Percentiles rank a stretch among this genome's conserved stretches.
phyloP scores from a whole-genome alignment of 2,113 vertebrate genomes.

The Camarhynchus parvulus region DNA sequence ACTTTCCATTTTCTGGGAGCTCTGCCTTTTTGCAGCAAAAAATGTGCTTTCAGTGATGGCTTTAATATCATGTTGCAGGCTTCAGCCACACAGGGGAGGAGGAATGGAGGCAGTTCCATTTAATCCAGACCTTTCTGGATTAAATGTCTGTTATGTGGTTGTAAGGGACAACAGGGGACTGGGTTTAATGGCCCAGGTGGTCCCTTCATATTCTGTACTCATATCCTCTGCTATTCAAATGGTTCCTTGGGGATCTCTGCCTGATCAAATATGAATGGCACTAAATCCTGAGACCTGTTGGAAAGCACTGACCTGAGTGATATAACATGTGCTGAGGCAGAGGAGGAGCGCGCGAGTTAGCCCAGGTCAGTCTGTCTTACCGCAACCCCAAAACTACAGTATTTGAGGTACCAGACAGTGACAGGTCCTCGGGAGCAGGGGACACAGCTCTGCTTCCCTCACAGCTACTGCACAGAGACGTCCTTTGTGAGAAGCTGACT shows the following conservation, averaged over 20 bases:
- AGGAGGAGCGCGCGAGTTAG: neutral
- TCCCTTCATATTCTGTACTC: constrained; percentile 41
- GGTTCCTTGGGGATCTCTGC: constrained; percentile 24
- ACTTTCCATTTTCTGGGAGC: constrained; percentile 48
- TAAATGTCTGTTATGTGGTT: constrained; percentile 51
- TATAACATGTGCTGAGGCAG: neutral
- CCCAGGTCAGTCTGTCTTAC: neutral
- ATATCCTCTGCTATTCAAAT: constrained; percentile 43
- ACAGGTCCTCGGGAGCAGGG: neutral
- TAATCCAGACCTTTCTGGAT: constrained; percentile 38
- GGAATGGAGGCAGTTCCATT: neutral
- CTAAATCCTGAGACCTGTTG: constrained; percentile 37
- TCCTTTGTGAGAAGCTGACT: neutral
- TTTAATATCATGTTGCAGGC: constrained; percentile 49
- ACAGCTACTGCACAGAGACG: neutral
- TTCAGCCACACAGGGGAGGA: neutral
- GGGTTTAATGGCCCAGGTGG: constrained; percentile 43
- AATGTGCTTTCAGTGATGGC: neutral
- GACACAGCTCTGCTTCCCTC: neutral
- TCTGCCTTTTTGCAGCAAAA: constrained; percentile 49
- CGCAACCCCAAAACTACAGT: neutral
- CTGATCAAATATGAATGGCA: constrained; percentile 29
- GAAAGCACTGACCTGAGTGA: neutral
- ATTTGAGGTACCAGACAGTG: neutral
- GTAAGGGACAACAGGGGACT: constrained; percentile 29